These are phyloP conservation scores for Ophiodon elongatus DNA, from an alignment of 2,113 vertebrate genomes.

Conservation along the genomic window DNA sequence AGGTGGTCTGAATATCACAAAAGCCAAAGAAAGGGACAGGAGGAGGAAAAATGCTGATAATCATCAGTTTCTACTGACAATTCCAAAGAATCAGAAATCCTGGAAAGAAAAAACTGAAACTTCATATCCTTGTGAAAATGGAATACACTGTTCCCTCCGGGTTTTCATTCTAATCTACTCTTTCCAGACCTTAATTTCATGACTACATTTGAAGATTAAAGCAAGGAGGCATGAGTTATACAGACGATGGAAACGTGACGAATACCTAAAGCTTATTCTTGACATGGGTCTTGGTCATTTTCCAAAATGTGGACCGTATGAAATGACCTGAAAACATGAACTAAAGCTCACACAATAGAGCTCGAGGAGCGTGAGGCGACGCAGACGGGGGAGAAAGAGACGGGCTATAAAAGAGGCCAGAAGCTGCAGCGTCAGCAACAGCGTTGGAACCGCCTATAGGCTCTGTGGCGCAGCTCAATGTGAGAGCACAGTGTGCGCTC, in stretches of 20 bases:
- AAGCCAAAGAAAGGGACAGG: constrained; percentile 16
- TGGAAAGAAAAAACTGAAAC: constrained; percentile 37
- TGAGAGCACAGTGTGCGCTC: constrained; percentile 57
- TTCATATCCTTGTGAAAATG: constrained; percentile 38
- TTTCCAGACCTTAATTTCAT: neutral
- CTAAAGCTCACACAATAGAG: neutral
- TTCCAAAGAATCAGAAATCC: constrained; percentile 17
- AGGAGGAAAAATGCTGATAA: neutral
- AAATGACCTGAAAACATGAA: constrained; percentile 5
- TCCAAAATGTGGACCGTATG: neutral
- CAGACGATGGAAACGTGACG: neutral
- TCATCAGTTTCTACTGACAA: neutral
- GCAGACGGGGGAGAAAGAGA: constrained; percentile 20
- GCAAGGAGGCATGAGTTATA: neutral
- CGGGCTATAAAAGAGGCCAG: constrained; percentile 54
- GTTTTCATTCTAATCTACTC: constrained; percentile 19
- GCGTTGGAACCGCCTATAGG: constrained; percentile 46
- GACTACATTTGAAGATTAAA: neutral
- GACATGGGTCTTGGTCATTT: neutral
- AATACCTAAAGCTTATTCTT: neutral
- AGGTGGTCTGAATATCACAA: constrained; percentile 11
- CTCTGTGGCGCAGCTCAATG: constrained; percentile 56
- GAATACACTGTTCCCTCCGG: neutral
- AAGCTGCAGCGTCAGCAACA: constrained; percentile 70
- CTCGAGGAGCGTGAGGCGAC: constrained; percentile 27